Evolutionary conservation across 2,797 vertebrate genomes (phyloP).

Genomic region (Pogoniulus pusillus): DNA sequence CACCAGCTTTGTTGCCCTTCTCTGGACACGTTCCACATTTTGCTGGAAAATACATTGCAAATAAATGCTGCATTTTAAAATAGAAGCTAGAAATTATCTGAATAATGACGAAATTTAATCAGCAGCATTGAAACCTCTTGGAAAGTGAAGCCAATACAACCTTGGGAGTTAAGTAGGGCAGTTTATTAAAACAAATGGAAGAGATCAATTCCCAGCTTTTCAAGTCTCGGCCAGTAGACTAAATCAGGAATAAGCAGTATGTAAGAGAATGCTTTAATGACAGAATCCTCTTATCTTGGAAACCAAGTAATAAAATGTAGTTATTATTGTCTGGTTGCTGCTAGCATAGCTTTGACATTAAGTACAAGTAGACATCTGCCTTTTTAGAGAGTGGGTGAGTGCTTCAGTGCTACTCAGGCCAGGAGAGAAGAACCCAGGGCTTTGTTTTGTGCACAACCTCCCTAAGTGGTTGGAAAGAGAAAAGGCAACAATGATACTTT

Average conservation of each 20-base stretch:
- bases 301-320: slow-evolving; percentile 69
- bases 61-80: not conserved
- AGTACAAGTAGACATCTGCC: slow-evolving; percentile 26
- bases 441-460: not conserved
- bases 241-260: slow-evolving; percentile 42
- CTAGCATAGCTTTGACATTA: slow-evolving; percentile 57
- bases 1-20: too few species aligned
- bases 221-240: slow-evolving; percentile 8
- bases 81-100: slow-evolving; percentile 3
- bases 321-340: slow-evolving; percentile 62
- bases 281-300: slow-evolving; percentile 68
- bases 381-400: not conserved
- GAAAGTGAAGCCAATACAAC: slow-evolving; percentile 5
- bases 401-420: not conserved
- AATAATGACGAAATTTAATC: slow-evolving; percentile 12
- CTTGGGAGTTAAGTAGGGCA: slow-evolving; percentile 40
- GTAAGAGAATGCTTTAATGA: slow-evolving; percentile 59
- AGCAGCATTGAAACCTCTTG: not conserved
- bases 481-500: not conserved
- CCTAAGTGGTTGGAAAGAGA: not conserved
- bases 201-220: slow-evolving; percentile 57
- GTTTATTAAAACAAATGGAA: slow-evolving; percentile 62
- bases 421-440: not conserved
- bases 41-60: not conserved
- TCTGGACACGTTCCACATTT: too few species aligned